Base-by-base conservation (phyloP, 53 echinoderm and acorn worm species). In the Mesocentrotus franciscanus region DNA sequence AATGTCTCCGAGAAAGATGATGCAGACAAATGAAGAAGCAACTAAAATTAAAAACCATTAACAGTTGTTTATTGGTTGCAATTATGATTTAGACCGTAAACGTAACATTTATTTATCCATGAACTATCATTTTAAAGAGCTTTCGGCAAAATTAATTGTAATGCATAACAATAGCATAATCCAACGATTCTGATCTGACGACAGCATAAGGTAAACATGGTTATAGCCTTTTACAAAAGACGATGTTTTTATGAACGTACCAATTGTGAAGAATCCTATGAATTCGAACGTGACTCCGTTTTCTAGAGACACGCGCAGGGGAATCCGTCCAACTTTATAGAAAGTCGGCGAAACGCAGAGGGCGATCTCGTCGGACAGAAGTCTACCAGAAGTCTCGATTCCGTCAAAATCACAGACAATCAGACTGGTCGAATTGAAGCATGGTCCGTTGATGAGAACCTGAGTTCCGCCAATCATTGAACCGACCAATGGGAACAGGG, bases 281-380 rank as follows among this genome's bases (percentile, higher is more conserved):
- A 95, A 95, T 4, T n/a, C 64, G 61, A 61, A 95, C 17, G 92
- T 92, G 26, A 14, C 62, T 57, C 95, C 95, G 0, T 64, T 85
- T 49, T 95, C 95, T 0, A 87, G 27, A 15, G 92, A 95, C 16
- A 95, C 78, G 24, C 56, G 55, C 17, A 95, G n/a, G 34, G 61
- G 85, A 33, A 92, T 24, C 32, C 71, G 39, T 17, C 95, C 95
- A 39, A 84, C 66, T 8, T 64, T 84, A 39, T 42, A 92, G 79
- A 95, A 92, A 8, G 78, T 60, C 15, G 95, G 95, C 10, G 92
- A 59, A 42, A 95, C 92, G 85, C 95, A 95, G 85, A 92, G 39
- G 32, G 83, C 95, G 11, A 34, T 78, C 60, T 57, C 15, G 22
- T 72, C 56, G 9, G 76, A 22, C 12, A 59, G 4, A 58, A 90